A percentile compares a stretch with the other conserved stretches of the same genome.
Conservation (phyloP, 2,888 invertebrate genomes). For the Argyra leucocephala region DNA sequence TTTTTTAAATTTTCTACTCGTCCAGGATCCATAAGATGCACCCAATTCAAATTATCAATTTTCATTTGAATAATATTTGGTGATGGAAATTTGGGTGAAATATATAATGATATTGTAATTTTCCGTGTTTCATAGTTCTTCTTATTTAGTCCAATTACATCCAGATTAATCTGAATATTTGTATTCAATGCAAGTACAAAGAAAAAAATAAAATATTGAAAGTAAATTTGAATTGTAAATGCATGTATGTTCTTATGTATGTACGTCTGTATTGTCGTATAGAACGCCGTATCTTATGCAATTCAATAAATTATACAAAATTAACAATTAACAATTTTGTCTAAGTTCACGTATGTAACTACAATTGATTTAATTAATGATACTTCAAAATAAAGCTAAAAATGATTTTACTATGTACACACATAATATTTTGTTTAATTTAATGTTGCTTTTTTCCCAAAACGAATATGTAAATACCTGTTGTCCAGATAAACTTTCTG, state of each 20-base stretch:
- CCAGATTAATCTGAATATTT: constrained; percentile 46
- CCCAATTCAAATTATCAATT: constrained; percentile 81
- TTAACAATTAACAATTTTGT: no score
- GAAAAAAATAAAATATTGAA: neutral
- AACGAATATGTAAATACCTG: constrained; percentile 30
- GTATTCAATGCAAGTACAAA: neutral
- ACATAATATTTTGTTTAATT: no score
- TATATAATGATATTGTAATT: constrained; percentile 52
- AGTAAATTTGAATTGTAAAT: no score
- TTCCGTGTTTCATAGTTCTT: constrained; percentile 67
- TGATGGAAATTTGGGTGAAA: constrained; percentile 59
- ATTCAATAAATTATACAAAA: no score
- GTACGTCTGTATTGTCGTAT: no score
- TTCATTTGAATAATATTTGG: constrained; percentile 74
- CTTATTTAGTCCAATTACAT: constrained; percentile 67
- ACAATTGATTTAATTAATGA: no score
- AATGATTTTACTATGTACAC: no score
- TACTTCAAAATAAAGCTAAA: no score
- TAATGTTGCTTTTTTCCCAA: no score
- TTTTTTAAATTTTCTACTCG: constrained; percentile 66
- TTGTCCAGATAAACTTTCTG: constrained; percentile 49
- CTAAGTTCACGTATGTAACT: no score
- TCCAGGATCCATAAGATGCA: constrained; percentile 68
- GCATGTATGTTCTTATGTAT: no score
- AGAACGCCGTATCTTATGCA: no score